These are phyloP conservation scores for Anguilla anguilla DNA, from an alignment of 2,797 vertebrate genomes.

Conservation along the genomic window DNA sequence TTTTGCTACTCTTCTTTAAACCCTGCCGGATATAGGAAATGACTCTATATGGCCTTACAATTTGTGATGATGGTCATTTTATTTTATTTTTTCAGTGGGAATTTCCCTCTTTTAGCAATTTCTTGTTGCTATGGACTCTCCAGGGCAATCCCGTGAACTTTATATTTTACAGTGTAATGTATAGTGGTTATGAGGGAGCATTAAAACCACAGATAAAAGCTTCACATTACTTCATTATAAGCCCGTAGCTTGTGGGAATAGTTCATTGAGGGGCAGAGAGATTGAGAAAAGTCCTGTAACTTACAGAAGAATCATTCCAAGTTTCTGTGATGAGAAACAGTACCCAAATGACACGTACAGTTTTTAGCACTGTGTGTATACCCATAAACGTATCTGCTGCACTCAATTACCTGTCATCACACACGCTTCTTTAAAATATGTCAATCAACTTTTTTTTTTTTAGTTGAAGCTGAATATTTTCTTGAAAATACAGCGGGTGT, in stretches of 20 bases:
- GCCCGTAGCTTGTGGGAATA: background rate
- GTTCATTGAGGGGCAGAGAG: background rate
- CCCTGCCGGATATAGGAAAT: background rate
- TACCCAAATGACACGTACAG: background rate
- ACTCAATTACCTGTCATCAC: background rate
- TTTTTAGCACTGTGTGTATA: background rate
- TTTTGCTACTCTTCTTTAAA: background rate
- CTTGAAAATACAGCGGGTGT: background rate
- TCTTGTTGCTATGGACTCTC: constrained; percentile 41
- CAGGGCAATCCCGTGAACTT: constrained; percentile 33
- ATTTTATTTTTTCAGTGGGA: background rate
- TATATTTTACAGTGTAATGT: background rate
- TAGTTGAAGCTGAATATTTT: background rate
- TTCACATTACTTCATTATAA: background rate
- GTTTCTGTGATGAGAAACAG: background rate
- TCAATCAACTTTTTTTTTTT: background rate
- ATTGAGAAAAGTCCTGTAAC: background rate
- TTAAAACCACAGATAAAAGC: background rate
- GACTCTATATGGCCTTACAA: background rate
- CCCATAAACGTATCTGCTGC: background rate
- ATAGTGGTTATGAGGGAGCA: background rate
- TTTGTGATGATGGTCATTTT: constrained; percentile 1
- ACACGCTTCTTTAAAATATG: background rate
- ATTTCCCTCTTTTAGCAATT: background rate
- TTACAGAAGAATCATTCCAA: background rate